A percentile compares a stretch with the other conserved stretches of the same genome.
Conservation (phyloP, 2,888 invertebrate species). For the Papilio elwesi region DNA sequence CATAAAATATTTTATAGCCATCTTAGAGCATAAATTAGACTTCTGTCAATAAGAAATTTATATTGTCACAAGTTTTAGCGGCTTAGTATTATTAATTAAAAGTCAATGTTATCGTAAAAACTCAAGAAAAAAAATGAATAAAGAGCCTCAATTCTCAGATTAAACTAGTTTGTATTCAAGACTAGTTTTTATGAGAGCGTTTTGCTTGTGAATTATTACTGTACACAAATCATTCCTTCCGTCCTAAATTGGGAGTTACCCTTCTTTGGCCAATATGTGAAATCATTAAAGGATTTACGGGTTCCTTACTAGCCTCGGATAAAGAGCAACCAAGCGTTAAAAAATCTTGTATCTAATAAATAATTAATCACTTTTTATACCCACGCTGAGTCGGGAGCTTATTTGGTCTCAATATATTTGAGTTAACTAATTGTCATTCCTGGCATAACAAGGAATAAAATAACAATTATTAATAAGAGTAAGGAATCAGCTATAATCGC, state of each 20-base stretch:
- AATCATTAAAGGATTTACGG: neutral
- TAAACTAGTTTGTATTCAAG: constrained; percentile 26
- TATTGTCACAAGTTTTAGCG: neutral
- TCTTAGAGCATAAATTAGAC: neutral
- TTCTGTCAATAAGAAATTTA: constrained; percentile 8
- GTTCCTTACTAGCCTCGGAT: neutral
- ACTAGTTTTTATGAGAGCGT: constrained; percentile 28
- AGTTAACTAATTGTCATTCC: neutral
- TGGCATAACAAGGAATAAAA: no score
- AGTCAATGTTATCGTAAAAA: constrained; percentile 1
- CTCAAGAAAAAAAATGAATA: constrained; percentile 3
- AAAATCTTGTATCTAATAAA: neutral
- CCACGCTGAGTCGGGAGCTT: neutral
- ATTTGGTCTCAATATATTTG: neutral
- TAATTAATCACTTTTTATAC: neutral
- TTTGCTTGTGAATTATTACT: constrained; percentile 21
- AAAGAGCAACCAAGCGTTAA: neutral
- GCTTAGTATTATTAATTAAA: constrained; percentile 14
- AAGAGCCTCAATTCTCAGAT: neutral
- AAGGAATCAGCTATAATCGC: no score
- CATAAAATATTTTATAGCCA: neutral
- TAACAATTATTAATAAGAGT: no score
- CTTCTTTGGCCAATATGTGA: neutral
- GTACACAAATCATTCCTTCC: constrained; percentile 25
- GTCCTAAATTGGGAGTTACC: neutral